Percentiles rank a stretch among this genome's conserved stretches.
Evolutionary conservation across 2,797 vertebrate species (phyloP).

Genomic region (Spatula versicolor): DNA sequence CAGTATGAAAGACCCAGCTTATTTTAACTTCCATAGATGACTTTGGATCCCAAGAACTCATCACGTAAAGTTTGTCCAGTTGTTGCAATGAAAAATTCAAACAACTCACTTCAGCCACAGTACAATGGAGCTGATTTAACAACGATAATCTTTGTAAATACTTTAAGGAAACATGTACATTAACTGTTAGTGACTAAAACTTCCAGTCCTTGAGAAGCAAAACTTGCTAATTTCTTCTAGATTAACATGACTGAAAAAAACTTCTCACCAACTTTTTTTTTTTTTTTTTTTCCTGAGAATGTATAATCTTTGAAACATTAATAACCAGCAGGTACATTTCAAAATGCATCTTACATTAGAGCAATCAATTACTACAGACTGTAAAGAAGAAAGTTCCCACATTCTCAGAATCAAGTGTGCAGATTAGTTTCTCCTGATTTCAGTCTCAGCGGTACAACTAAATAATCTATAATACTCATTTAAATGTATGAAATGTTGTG

Average conservation of each 20-base stretch:
- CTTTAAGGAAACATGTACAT: background rate
- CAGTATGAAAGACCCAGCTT: background rate
- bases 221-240: background rate
- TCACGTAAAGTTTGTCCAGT: background rate
- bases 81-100: constrained; percentile 29
- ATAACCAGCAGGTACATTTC: background rate
- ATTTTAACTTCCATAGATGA: background rate
- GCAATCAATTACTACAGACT: background rate
- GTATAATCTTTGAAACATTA: background rate
- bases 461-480: background rate
- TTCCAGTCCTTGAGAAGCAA: background rate
- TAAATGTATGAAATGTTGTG: background rate
- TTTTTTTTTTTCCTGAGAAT: background rate
- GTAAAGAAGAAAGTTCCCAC: background rate
- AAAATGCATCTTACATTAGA: background rate
- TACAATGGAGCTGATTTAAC: background rate
- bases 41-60: background rate
- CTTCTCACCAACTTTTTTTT: background rate
- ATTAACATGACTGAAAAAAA: background rate
- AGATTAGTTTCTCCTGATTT: background rate
- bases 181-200: background rate
- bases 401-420: background rate
- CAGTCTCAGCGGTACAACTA: background rate
- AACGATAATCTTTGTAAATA: background rate
- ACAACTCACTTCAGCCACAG: background rate